A percentile compares a stretch with the other conserved stretches of the same genome.
These are phyloP conservation scores for Coptotermes formosanus DNA, from an alignment of 1,140 invertebrate genomes.

Conservation along the genomic window DNA sequence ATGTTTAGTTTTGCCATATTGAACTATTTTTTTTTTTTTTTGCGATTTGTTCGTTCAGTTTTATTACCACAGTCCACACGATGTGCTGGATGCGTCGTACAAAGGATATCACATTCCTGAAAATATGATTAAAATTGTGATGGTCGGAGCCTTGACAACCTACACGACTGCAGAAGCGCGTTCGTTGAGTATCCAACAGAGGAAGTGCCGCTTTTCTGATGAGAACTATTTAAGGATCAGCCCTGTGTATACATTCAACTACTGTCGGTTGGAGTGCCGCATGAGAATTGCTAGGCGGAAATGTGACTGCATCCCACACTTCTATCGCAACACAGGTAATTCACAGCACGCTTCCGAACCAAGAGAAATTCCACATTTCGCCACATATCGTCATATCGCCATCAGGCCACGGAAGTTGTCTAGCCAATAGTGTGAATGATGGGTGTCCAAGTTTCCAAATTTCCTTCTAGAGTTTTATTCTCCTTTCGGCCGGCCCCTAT, in stretches of 20 bases:
- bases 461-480: too few relatives aligned
- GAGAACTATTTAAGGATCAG: slow-evolving; percentile 63
- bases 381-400: too few relatives aligned
- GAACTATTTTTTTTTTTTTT: too few relatives aligned
- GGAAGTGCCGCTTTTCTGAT: slow-evolving; percentile 61
- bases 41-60: neutral
- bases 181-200: slow-evolving; percentile 54
- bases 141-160: neutral
- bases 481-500: too few relatives aligned
- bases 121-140: neutral
- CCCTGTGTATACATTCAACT: slow-evolving; percentile 63
- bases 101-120: neutral
- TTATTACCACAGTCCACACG: neutral
- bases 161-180: slow-evolving; percentile 46
- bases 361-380: too few relatives aligned
- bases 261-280: slow-evolving; percentile 66
- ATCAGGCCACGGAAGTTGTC: too few relatives aligned
- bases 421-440: too few relatives aligned
- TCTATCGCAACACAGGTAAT: slow-evolving; percentile 55
- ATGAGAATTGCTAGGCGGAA: slow-evolving; percentile 58
- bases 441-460: too few relatives aligned
- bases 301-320: slow-evolving; percentile 66
- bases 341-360: too few relatives aligned
- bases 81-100: neutral
- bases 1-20: too few relatives aligned